Evolutionary conservation across 2,113 vertebrate species (phyloP), one percentile per base, ranked within the genome.

Genomic region (Haemorhous mexicanus): DNA sequence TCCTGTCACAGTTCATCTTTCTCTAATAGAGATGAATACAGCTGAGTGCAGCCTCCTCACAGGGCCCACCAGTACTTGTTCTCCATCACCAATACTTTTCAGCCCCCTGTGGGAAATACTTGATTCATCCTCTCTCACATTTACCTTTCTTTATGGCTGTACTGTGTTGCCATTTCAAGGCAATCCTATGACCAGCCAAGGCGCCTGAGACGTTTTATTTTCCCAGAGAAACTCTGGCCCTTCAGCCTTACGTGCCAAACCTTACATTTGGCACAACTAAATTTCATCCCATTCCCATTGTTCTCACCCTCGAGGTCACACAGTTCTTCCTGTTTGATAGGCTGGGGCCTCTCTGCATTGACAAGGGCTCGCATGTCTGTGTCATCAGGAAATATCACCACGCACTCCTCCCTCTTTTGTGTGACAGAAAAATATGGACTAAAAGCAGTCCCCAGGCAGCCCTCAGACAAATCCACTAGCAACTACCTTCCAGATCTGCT

Each of bases 291-390:
- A 92, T 92, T 93, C 69, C 74, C 47, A 91, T 96, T 96, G 94
- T 96, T 96, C 89, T 80, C 76, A 89, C 64, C 93, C 52, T 87
- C 73, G 85, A 91, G 94, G 95, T 93, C 94, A 92, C 1, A 0
- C 86, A 78, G 86, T 92, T 87, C 89, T 97, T 96, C 96, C 95
- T 97, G 94, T 78, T 87, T 95, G 95, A 94, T 94, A 93, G 93
- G 50, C 94, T 47, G 83, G 66, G 77, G 68, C 92, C 89, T 70
- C 90, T 77, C 37, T 74, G 87, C 62, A 95, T 95, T 89, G 95
- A 97, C 91, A 86, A 67, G 90, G 3, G 3, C 88, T 88, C 3
- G 4, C 46, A 62, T 32, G 87, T 46, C 89, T 93, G 83, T 97
- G 88, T 87, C 95, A 94, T 90, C 93, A 93, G 96, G 92, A 97